Conservation (phyloP, 1,140 invertebrate genomes). For the Mya arenaria region DNA sequence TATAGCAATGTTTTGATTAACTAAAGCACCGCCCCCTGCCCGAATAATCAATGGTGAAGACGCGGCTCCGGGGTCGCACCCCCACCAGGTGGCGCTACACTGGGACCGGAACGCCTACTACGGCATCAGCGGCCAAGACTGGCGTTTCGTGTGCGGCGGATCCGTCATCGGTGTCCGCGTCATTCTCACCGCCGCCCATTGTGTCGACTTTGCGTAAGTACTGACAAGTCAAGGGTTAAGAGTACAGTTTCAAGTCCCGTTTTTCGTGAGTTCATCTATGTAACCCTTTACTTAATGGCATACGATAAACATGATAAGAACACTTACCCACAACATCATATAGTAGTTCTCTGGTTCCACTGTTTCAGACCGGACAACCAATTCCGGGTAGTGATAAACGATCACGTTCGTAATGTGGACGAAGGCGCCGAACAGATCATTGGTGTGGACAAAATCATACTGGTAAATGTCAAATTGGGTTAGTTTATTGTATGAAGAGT, state of each 20-base stretch:
- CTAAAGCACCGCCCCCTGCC: too few relatives aligned
- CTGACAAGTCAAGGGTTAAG: too few relatives aligned
- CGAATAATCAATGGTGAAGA: constrained; percentile 32
- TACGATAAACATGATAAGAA: too few relatives aligned
- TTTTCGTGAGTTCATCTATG: background rate
- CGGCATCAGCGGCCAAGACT: too few relatives aligned
- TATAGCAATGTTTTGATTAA: too few relatives aligned
- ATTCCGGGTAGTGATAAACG: constrained; percentile 25
- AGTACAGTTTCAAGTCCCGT: too few relatives aligned
- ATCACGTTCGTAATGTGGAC: background rate
- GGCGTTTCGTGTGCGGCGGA: constrained; percentile 18
- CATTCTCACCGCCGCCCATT: constrained; percentile 34
- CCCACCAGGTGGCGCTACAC: constrained; percentile 37
- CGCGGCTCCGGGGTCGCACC: constrained; percentile 1
- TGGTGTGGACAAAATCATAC: background rate
- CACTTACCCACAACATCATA: too few relatives aligned
- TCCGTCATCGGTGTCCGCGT: background rate
- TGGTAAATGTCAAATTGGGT: background rate
- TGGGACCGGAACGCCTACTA: too few relatives aligned
- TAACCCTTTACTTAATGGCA: background rate
- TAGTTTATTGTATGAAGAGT: background rate
- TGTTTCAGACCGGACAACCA: background rate
- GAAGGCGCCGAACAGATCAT: constrained; percentile 12
- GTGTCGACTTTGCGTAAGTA: constrained; percentile 26
- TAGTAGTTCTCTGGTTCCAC: background rate